phyloP scores from a whole-genome alignment of 2,888 invertebrate species.

The Acronicta aceris region DNA sequence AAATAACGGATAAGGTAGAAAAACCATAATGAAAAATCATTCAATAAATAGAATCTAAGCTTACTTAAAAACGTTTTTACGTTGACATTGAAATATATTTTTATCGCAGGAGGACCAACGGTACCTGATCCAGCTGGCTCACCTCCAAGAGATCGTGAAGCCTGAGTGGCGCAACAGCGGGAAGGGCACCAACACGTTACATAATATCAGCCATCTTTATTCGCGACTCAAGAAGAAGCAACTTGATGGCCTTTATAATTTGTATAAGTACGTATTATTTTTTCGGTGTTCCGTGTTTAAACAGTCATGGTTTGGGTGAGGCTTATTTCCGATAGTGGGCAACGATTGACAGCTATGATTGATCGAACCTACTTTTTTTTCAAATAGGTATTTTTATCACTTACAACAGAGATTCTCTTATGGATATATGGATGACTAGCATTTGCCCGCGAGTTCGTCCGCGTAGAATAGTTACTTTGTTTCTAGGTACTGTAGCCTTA shows the following conservation, averaged over 20 bases:
- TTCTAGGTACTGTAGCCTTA: no score
- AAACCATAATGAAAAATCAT: neutral
- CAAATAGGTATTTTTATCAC: neutral
- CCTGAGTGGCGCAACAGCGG: constrained; percentile 96
- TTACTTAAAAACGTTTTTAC: constrained; percentile 3
- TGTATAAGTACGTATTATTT: constrained; percentile 91
- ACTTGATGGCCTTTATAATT: constrained; percentile 93
- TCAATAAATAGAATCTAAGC: neutral
- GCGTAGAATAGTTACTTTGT: no score
- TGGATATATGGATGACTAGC: no score
- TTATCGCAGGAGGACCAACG: constrained; percentile 93
- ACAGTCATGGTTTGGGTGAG: neutral
- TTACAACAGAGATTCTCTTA: no score
- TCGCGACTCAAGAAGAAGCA: constrained; percentile 93
- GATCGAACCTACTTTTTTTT: neutral
- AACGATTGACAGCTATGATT: neutral
- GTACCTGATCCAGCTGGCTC: constrained; percentile 93
- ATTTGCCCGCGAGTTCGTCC: no score
- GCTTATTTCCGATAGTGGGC: neutral
- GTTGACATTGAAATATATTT: constrained; percentile 9
- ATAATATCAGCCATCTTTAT: constrained; percentile 93
- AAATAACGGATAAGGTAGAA: constrained; percentile 3
- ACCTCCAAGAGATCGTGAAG: constrained; percentile 92
- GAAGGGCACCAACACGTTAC: constrained; percentile 92
- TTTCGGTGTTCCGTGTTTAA: neutral